phyloP scores from a whole-genome alignment of 2,888 invertebrate species.

The Invenusta paracnida region DNA sequence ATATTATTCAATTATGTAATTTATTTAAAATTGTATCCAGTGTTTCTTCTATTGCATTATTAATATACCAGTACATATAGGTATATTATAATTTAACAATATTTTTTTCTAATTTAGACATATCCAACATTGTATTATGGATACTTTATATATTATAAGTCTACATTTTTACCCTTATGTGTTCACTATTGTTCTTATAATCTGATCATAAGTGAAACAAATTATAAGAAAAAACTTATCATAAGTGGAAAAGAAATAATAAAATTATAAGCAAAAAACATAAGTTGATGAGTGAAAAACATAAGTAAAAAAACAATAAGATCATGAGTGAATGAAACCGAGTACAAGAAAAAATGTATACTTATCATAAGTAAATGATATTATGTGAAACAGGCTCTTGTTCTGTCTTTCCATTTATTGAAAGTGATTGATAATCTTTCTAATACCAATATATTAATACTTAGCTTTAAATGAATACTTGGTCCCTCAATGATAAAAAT shows the following conservation, averaged over 20 bases:
- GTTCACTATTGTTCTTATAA: slow-evolving; percentile 16
- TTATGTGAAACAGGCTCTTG: neutral
- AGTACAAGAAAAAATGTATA: neutral
- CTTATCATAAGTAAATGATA: slow-evolving; percentile 23
- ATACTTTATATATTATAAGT: slow-evolving; percentile 18
- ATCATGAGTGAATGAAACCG: slow-evolving; percentile 14
- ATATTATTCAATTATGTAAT: slow-evolving; percentile 18
- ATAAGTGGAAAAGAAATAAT: slow-evolving; percentile 15
- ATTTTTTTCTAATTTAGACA: slow-evolving; percentile 23
- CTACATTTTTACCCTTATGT: slow-evolving; percentile 25
- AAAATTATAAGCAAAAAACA: neutral
- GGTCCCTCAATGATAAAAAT: too few relatives aligned
- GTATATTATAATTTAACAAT: slow-evolving; percentile 26
- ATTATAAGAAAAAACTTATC: slow-evolving; percentile 9
- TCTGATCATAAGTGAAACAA: slow-evolving; percentile 9
- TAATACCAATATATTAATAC: too few relatives aligned
- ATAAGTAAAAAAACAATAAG: slow-evolving; percentile 17
- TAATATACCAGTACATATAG: slow-evolving; percentile 3
- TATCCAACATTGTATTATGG: slow-evolving; percentile 10
- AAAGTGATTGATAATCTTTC: too few relatives aligned
- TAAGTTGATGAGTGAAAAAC: slow-evolving; percentile 6
- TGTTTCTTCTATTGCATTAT: slow-evolving; percentile 18
- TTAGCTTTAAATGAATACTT: too few relatives aligned
- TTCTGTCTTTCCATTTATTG: too few relatives aligned
- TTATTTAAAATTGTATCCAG: slow-evolving; percentile 10